phyloP scores from a whole-genome alignment of 2,797 vertebrate species.

The Amphiprion clarkii region DNA sequence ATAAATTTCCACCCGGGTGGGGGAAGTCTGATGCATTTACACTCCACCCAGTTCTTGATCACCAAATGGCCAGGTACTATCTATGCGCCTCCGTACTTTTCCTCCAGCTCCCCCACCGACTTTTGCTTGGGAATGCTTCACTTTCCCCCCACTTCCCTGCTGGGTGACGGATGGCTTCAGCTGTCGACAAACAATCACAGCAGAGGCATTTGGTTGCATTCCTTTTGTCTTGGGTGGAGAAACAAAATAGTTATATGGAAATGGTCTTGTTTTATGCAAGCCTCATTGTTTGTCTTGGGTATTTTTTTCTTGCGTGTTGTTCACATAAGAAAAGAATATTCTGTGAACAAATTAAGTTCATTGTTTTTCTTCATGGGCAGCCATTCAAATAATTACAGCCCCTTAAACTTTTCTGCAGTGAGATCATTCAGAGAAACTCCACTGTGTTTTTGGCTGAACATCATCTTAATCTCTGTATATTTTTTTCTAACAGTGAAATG shows the following conservation, averaged over 20 bases:
- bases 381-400: slow-evolving; percentile 22
- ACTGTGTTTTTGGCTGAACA: not conserved
- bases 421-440: slow-evolving; percentile 9
- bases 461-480: not conserved
- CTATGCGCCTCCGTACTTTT: slow-evolving; percentile 61
- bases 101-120: slow-evolving; percentile 55
- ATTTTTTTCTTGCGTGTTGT: slow-evolving; percentile 39
- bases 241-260: slow-evolving; percentile 73
- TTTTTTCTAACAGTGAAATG: slow-evolving; percentile 16
- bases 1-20: slow-evolving; percentile 68
- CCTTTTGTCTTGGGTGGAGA: slow-evolving; percentile 75
- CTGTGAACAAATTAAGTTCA: slow-evolving; percentile 46
- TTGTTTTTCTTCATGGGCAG: slow-evolving; percentile 21
- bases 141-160: slow-evolving; percentile 70
- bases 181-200: slow-evolving; percentile 83
- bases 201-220: slow-evolving; percentile 82
- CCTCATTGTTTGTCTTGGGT: slow-evolving; percentile 55
- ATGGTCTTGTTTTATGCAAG: slow-evolving; percentile 54
- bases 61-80: slow-evolving; percentile 86
- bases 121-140: slow-evolving; percentile 69
- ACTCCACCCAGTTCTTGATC: slow-evolving; percentile 74
- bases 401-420: slow-evolving; percentile 7
- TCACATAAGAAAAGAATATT: slow-evolving; percentile 67
- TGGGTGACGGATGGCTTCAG: slow-evolving; percentile 85
- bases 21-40: slow-evolving; percentile 71